These are phyloP conservation scores for Saccostrea echinata DNA, from an alignment of 1,140 invertebrate genomes.

Conservation along the genomic window DNA sequence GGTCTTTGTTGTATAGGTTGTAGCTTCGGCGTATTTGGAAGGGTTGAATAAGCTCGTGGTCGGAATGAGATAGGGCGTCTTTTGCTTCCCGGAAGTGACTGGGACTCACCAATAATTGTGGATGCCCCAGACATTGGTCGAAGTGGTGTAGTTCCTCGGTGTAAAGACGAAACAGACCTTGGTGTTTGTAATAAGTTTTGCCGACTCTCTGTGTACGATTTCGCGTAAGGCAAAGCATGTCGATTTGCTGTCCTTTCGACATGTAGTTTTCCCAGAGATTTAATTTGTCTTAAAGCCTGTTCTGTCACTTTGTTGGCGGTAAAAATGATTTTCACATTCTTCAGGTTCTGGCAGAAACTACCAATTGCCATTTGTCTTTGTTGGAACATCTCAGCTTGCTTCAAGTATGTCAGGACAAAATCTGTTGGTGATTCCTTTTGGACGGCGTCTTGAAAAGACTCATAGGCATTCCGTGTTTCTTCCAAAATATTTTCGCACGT, in stretches of 20 bases:
- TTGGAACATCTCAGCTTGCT: conserved; percentile 30
- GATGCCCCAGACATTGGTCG: conserved; percentile 12
- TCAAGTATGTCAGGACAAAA: conserved; percentile 37
- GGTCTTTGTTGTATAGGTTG: neutral
- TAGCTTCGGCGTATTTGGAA: neutral
- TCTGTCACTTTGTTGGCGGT: conserved; percentile 20
- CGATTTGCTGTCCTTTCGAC: conserved; percentile 32
- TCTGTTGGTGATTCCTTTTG: conserved; percentile 41
- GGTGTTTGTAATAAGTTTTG: conserved; percentile 16
- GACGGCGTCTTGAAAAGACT: conserved; percentile 37
- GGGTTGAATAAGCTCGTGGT: neutral
- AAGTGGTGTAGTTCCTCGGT: neutral
- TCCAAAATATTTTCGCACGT: conserved; percentile 36
- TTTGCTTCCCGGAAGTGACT: neutral
- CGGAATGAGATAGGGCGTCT: neutral
- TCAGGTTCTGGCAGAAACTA: conserved; percentile 29
- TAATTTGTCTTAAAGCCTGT: conserved; percentile 40
- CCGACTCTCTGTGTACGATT: conserved; percentile 8
- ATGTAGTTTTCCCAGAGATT: conserved; percentile 30
- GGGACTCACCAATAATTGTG: neutral
- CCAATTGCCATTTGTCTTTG: conserved; percentile 32
- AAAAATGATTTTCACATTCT: conserved; percentile 46
- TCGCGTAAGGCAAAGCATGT: conserved; percentile 29
- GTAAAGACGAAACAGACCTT: conserved; percentile 25
- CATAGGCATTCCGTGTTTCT: conserved; percentile 5